Evolutionary conservation across 2,113 vertebrate genomes (phyloP), one percentile per base, ranked within the genome.

Genomic region (Oreochromis aureus): DNA sequence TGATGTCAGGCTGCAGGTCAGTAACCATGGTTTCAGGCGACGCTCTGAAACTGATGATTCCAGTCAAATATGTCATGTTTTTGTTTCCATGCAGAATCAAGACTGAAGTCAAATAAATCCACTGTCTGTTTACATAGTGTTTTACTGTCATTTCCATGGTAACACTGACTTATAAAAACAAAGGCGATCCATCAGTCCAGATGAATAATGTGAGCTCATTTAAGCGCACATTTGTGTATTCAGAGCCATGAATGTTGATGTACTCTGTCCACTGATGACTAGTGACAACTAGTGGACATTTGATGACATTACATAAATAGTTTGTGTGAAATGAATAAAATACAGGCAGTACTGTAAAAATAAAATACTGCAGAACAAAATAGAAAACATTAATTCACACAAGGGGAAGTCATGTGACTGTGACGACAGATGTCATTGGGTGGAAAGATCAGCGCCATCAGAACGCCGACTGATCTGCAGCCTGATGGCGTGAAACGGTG

Each of bases 1-100:
- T 18, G 15, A 59, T 1, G 3, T 59, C 56, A 59, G 56, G 56
- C 27, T 16, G 27, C 56, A 59, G 56, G 56, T 18, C 56, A 2
- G 56, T 61, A 61, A 61, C 58, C 27, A 61, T 61, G 58, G 58
- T 61, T 61, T 32, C 58, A 32, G 27, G 27, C 1, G 27, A 61
- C 5, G 58, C 58, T 61, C 15, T 61, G 27, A 61, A 32, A 61
- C 8, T 61, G 27, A 61, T 61, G 58, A 32, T 32, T 30, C 27
- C 7, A 6, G 56, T 2, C 27, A 10, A 59, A 32, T 5, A 59
- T 59, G 56, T 32, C 56, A 61, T 3, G 2, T 18, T 61, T 18
- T 61, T 59, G 56, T 59, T 59, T 32, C 27, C 56, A 59, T 59
- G 56, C 56, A 32, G 56, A 59, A 59, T 59, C 27, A 59, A 59